phyloP scores from a whole-genome alignment of 1,140 invertebrate genomes.

The Metaphire vulgaris region DNA sequence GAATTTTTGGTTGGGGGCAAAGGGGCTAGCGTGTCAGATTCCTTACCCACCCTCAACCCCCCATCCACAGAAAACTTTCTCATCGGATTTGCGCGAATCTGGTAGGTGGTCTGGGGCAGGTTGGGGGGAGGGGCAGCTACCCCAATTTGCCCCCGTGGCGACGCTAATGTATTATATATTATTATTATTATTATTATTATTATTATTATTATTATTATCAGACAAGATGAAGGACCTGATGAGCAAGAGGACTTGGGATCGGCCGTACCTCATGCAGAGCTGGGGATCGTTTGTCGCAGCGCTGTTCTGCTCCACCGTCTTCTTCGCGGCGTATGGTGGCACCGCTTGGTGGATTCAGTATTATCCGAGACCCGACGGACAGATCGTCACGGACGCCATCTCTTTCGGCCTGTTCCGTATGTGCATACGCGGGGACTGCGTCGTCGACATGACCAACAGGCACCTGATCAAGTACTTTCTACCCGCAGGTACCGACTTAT shows the following conservation, averaged over 20 bases:
- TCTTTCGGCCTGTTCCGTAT: constrained; percentile 23
- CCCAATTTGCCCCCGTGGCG: too few species aligned
- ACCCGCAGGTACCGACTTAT: constrained; percentile 17
- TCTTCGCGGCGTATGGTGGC: constrained; percentile 19
- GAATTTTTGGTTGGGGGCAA: too few species aligned
- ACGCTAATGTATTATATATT: too few species aligned
- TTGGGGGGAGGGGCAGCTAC: too few species aligned
- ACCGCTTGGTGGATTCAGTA: constrained; percentile 21
- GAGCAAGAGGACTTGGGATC: constrained; percentile 21
- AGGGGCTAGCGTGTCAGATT: too few species aligned
- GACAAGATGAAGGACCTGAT: constrained; percentile 22
- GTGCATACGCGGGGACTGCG: constrained; percentile 19
- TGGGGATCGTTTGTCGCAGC: constrained; percentile 13
- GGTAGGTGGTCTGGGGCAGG: too few species aligned
- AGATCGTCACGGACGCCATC: constrained; percentile 10
- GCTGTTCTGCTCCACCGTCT: not conserved
- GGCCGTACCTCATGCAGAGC: constrained; percentile 14
- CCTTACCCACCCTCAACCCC: too few species aligned
- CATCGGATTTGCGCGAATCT: too few species aligned
- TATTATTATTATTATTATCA: too few species aligned
- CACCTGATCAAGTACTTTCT: not conserved
- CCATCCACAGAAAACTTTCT: too few species aligned
- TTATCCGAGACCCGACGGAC: constrained; percentile 13
- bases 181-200: too few species aligned
- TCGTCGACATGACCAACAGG: constrained; percentile 16